Evolutionary conservation across 2,797 vertebrate genomes (phyloP).

Genomic region (Centropyge bicolor): DNA sequence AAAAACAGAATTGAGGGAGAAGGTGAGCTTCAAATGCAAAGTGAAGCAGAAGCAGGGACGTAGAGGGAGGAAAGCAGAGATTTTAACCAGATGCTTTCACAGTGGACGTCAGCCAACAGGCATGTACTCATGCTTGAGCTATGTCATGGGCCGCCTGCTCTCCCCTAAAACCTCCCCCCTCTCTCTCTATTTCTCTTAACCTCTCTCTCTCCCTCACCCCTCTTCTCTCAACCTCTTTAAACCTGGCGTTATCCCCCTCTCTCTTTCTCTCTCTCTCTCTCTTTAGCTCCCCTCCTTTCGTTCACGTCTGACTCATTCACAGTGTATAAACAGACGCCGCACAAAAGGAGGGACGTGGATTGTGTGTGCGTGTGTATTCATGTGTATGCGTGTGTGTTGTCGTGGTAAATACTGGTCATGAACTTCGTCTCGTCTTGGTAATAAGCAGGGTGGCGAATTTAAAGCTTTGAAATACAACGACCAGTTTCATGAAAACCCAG

Average conservation of each 20-base stretch:
- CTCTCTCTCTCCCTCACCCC: slow-evolving; percentile 32
- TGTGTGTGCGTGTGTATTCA: neutral
- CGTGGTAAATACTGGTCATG: slow-evolving; percentile 35
- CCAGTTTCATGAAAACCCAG: neutral
- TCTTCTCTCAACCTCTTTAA: slow-evolving; percentile 14
- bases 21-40: slow-evolving; percentile 2
- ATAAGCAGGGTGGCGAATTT: slow-evolving; percentile 13
- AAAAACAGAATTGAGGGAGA: neutral
- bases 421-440: slow-evolving; percentile 10
- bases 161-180: slow-evolving; percentile 62
- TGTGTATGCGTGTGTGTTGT: slow-evolving; percentile 22
- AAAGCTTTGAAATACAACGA: slow-evolving; percentile 27
- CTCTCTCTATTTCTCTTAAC: slow-evolving; percentile 25
- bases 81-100: slow-evolving; percentile 85
- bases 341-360: slow-evolving; percentile 19
- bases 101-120: slow-evolving; percentile 83
- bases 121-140: slow-evolving; percentile 87
- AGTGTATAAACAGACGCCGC: slow-evolving; percentile 33
- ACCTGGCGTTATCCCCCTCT: neutral
- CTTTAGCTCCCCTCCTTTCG: slow-evolving; percentile 3
- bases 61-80: slow-evolving; percentile 60
- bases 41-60: slow-evolving; percentile 15
- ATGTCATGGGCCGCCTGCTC: slow-evolving; percentile 79
- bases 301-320: slow-evolving; percentile 51
- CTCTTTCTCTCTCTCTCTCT: too few species aligned